These are phyloP conservation scores for Apaloderma vittatum DNA, from an alignment of 2,113 vertebrate species.

Conservation along the genomic window DNA sequence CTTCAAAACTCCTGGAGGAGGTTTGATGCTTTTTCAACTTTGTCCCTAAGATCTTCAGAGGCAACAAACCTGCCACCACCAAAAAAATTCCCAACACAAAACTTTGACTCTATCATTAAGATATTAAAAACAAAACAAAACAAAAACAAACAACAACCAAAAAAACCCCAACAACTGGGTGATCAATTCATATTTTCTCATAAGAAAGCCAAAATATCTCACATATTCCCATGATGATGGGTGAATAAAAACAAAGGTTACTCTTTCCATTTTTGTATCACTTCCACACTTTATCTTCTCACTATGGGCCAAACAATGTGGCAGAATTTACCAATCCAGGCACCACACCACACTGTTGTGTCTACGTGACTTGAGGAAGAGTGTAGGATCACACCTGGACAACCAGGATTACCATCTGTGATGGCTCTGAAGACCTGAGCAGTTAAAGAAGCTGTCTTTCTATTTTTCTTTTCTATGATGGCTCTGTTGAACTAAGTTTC, in stretches of 20 bases:
- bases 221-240: background rate
- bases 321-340: background rate
- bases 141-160: background rate
- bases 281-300: background rate
- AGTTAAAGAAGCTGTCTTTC: background rate
- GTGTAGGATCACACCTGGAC: background rate
- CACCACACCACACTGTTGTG: background rate
- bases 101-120: background rate
- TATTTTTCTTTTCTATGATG: background rate
- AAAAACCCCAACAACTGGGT: accelerated
- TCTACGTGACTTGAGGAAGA: background rate
- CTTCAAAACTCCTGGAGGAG: background rate
- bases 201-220: background rate
- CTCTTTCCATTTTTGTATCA: background rate
- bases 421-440: background rate
- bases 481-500: background rate
- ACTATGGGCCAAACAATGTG: background rate
- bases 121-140: background rate
- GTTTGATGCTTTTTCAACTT: background rate
- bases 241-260: background rate
- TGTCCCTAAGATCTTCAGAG: background rate
- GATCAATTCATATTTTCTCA: background rate
- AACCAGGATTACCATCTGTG: background rate
- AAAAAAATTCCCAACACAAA: background rate
- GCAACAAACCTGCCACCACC: background rate